Conservation (phyloP, 2,888 invertebrate species). For the Aporophyla lueneburgensis region DNA sequence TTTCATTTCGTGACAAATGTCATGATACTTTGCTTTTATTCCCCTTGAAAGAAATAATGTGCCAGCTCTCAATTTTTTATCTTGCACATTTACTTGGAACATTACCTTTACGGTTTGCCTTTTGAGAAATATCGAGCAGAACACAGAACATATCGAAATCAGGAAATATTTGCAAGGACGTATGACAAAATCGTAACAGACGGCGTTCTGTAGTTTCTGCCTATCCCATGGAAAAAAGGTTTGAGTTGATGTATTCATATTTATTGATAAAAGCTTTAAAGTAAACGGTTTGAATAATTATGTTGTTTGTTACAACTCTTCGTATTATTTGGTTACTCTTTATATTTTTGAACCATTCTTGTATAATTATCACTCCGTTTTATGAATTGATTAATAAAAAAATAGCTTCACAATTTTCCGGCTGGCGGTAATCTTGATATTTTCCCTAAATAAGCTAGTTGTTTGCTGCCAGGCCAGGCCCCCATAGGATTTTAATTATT, state of each 20-base stretch:
- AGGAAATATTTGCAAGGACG: not conserved
- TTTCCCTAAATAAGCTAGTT: not conserved
- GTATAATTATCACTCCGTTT: not conserved
- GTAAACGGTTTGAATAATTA: too few species aligned
- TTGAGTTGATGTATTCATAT: not conserved
- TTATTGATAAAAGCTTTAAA: not conserved
- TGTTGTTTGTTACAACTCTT: not conserved
- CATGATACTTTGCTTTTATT: too few species aligned
- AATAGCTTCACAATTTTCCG: not conserved
- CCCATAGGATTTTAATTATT: too few species aligned
- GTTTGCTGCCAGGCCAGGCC: too few species aligned
- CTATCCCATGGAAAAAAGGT: too few species aligned
- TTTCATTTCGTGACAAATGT: too few species aligned
- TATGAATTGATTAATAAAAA: too few species aligned
- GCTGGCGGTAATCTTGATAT: not conserved
- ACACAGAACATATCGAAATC: not conserved
- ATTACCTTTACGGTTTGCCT: not conserved
- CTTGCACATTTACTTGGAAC: constrained; percentile 2
- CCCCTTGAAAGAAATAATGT: constrained; percentile 8
- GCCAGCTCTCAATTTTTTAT: not conserved
- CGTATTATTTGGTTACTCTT: not conserved
- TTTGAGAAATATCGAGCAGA: not conserved
- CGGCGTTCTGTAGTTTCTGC: too few species aligned
- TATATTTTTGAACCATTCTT: too few species aligned
- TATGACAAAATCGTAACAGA: too few species aligned